Percentiles rank a stretch among this genome's conserved stretches.
Conservation (phyloP, 2,888 invertebrate genomes). For the Cerceris ruficornis region DNA sequence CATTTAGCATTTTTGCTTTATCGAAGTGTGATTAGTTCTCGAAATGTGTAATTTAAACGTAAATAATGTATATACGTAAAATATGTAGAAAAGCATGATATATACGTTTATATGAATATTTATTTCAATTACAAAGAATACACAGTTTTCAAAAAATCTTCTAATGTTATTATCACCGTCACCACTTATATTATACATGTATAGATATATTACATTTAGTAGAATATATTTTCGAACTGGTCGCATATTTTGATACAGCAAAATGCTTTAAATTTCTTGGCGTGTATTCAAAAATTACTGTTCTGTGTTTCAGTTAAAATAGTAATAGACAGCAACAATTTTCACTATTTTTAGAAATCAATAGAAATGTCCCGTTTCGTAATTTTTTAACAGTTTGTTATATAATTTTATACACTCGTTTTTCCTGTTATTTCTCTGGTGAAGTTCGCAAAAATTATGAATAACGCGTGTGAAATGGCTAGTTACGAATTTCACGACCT, state of each 20-base stretch:
- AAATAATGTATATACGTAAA: background rate
- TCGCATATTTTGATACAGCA: constrained; percentile 31
- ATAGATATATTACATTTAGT: constrained; percentile 3
- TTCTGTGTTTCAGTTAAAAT: background rate
- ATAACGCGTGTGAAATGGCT: too few relatives aligned
- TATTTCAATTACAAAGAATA: constrained; percentile 9
- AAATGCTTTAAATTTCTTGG: constrained; percentile 17
- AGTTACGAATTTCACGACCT: too few relatives aligned
- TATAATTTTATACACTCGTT: too few relatives aligned
- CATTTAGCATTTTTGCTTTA: constrained; percentile 34
- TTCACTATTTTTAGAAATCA: too few relatives aligned
- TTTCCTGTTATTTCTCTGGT: too few relatives aligned
- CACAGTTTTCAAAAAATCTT: constrained; percentile 8
- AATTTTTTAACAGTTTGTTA: too few relatives aligned
- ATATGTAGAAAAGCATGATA: constrained; percentile 13
- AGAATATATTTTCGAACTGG: constrained; percentile 14
- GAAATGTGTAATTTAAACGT: constrained; percentile 1
- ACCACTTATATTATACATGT: constrained; percentile 15
- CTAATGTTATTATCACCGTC: constrained; percentile 24
- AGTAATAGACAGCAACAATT: background rate
- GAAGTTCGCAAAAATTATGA: too few relatives aligned
- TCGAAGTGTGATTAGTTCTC: constrained; percentile 24
- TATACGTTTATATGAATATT: background rate
- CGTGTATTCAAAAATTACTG: constrained; percentile 5
- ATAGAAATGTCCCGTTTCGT: too few relatives aligned